Evolutionary conservation across 1,140 invertebrate genomes (phyloP).

Genomic region (Branchinecta lynchi): DNA sequence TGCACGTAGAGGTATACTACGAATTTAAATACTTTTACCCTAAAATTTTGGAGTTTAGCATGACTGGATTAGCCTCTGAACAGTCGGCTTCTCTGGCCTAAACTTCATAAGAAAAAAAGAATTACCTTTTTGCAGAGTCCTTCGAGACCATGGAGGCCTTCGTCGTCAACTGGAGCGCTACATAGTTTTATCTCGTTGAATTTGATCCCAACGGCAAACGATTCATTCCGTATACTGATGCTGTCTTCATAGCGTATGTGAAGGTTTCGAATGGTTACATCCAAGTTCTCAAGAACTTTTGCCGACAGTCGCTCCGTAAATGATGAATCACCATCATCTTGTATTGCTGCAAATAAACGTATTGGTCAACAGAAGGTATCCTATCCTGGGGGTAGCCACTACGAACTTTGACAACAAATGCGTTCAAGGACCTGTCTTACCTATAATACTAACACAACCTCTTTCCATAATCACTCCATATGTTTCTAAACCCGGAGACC

Average conservation of each 20-base stretch:
- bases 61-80: too few species aligned
- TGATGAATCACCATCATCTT: not conserved
- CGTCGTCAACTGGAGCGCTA: not conserved
- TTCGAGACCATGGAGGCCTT: not conserved
- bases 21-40: too few species aligned
- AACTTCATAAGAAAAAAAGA: not conserved
- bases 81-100: too few species aligned
- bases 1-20: too few species aligned
- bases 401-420: not conserved
- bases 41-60: too few species aligned
- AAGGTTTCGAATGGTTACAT: not conserved
- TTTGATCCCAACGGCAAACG: not conserved
- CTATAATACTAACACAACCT: too few species aligned
- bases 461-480: too few species aligned
- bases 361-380: not conserved
- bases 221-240: not conserved
- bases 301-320: not conserved
- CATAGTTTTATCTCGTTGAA: not conserved
- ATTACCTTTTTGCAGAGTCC: slow-evolving; percentile 3
- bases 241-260: not conserved
- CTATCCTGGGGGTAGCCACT: not conserved
- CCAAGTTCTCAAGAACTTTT: not conserved
- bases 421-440: not conserved
- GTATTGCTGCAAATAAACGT: not conserved
- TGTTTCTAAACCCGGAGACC: too few species aligned